These are phyloP conservation scores for Trichogramma pretiosum DNA, from an alignment of 1,140 invertebrate species.

Conservation along the genomic window DNA sequence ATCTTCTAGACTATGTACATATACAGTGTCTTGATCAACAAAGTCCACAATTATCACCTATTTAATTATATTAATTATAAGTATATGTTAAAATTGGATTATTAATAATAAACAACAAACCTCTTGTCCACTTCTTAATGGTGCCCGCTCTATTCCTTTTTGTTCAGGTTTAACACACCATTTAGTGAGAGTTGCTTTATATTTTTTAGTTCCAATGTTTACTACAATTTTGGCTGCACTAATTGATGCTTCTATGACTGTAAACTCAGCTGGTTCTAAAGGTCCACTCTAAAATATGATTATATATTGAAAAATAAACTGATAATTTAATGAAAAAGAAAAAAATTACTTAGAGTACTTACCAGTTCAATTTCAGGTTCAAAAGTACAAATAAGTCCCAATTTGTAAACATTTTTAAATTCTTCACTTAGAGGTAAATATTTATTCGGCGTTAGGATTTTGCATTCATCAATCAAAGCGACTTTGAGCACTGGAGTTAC, in stretches of 20 bases:
- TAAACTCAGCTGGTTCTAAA: slow-evolving; percentile 1
- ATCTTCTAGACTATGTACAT: slow-evolving; percentile 23
- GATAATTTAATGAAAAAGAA: background rate
- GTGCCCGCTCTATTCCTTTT: slow-evolving; percentile 19
- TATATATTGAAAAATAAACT: slow-evolving; percentile 1
- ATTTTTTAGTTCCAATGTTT: slow-evolving; percentile 5
- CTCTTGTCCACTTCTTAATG: slow-evolving; percentile 25
- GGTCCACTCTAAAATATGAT: slow-evolving; percentile 3
- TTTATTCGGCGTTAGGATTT: slow-evolving; percentile 14
- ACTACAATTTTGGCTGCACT: background rate
- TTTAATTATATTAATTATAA: slow-evolving; percentile 5
- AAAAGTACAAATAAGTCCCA: slow-evolving; percentile 23
- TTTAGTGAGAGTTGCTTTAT: slow-evolving; percentile 19
- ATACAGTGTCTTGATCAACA: slow-evolving; percentile 23
- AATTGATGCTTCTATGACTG: background rate
- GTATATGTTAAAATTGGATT: background rate
- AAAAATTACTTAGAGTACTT: slow-evolving; percentile 1
- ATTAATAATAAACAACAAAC: slow-evolving; percentile 19
- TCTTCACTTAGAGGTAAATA: no score
- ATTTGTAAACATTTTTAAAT: slow-evolving; percentile 15
- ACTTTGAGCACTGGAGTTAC: slow-evolving; percentile 20
- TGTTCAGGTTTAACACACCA: slow-evolving; percentile 27
- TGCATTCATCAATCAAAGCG: slow-evolving; percentile 27
- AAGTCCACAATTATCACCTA: slow-evolving; percentile 27
- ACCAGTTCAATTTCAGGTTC: slow-evolving; percentile 2